Percentiles rank a stretch among this genome's conserved stretches.
phyloP scores from a whole-genome alignment of 2,797 vertebrate genomes.

The Poecilia velifera region DNA sequence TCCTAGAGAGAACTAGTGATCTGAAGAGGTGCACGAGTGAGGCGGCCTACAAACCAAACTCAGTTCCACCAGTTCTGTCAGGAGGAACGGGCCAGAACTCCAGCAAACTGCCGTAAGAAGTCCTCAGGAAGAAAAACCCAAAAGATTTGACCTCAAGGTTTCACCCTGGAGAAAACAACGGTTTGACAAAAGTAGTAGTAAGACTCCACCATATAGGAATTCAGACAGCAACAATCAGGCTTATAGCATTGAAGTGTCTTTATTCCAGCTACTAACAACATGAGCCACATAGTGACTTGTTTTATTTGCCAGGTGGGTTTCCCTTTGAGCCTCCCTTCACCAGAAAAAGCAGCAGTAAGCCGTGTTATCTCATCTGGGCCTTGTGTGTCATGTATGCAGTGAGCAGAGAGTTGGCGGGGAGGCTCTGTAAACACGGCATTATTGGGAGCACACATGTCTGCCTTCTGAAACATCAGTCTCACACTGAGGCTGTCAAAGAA shows the following conservation, averaged over 20 bases:
- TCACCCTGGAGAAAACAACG: not conserved
- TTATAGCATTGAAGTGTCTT: not conserved
- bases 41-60: not conserved
- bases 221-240: not conserved
- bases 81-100: not conserved
- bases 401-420: constrained; percentile 68
- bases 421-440: constrained; percentile 74
- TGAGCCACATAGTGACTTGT: constrained; percentile 14
- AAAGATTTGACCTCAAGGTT: not conserved
- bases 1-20: not conserved
- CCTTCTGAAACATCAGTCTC: constrained; percentile 76
- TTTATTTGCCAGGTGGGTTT: constrained; percentile 27
- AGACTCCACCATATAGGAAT: not conserved
- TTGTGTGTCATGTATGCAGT: constrained; percentile 63
- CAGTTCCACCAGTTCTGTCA: not conserved
- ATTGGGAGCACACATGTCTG: constrained; percentile 70
- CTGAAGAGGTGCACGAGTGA: not conserved
- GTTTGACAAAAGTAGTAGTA: not conserved
- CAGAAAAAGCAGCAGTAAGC: constrained; percentile 59
- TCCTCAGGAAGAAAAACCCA: not conserved
- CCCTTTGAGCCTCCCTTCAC: constrained; percentile 38
- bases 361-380: constrained; percentile 65
- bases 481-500: constrained; percentile 78
- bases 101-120: not conserved
- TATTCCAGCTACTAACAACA: not conserved